Evolutionary conservation across 1,140 invertebrate genomes (phyloP).

Genomic region (Listronotus oregonensis): DNA sequence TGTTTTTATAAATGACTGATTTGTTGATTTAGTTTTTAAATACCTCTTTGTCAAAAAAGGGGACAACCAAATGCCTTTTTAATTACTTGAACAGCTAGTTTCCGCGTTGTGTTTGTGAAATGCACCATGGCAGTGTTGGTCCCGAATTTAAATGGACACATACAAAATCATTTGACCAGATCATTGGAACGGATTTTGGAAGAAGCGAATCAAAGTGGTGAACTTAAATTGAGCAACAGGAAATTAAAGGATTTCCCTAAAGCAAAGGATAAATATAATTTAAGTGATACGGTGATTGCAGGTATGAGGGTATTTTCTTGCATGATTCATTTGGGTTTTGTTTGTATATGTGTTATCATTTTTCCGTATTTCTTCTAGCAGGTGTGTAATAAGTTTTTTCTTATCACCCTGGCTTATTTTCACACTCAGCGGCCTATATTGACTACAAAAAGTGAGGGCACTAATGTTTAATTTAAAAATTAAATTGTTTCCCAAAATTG

Average conservation of each 20-base stretch:
- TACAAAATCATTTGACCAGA: slow-evolving; percentile 65
- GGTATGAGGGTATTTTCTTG: slow-evolving; percentile 62
- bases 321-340: slow-evolving; percentile 9
- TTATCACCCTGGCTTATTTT: too few relatives aligned
- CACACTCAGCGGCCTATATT: too few relatives aligned
- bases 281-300: slow-evolving; percentile 85
- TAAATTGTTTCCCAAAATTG: too few relatives aligned
- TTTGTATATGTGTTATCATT: too few relatives aligned
- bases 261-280: slow-evolving; percentile 77
- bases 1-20: too few relatives aligned
- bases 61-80: background rate
- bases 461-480: too few relatives aligned
- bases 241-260: slow-evolving; percentile 92
- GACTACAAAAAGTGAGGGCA: too few relatives aligned
- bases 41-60: too few relatives aligned
- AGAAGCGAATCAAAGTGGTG: slow-evolving; percentile 87
- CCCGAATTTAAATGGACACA: slow-evolving; percentile 52
- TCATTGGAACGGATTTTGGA: slow-evolving; percentile 87
- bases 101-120: slow-evolving; percentile 39
- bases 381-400: too few relatives aligned
- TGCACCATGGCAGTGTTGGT: slow-evolving; percentile 56
- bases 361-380: too few relatives aligned
- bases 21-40: too few relatives aligned
- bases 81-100: background rate
- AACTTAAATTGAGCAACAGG: slow-evolving; percentile 84